These are phyloP conservation scores for Esox masquinongy DNA, from an alignment of 2,797 vertebrate species.

Conservation along the genomic window DNA sequence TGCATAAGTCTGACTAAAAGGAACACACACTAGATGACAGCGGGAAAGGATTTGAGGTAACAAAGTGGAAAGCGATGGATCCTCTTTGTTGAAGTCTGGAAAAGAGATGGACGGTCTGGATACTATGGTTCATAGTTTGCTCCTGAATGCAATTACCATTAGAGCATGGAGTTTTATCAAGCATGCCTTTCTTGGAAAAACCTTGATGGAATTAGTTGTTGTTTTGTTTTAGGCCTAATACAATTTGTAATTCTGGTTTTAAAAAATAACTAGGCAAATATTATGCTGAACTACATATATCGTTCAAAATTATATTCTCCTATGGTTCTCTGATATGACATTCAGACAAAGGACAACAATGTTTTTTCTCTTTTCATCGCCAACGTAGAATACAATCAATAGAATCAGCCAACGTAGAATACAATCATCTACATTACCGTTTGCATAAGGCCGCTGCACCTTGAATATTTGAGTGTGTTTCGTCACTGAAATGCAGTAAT, in stretches of 20 bases:
- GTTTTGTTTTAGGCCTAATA: background rate
- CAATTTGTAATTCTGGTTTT: background rate
- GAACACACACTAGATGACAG: constrained; percentile 37
- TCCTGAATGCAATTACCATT: background rate
- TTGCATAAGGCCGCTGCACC: background rate
- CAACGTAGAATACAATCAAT: too few relatives aligned
- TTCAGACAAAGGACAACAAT: background rate
- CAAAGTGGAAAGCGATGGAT: background rate
- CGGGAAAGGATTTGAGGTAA: background rate
- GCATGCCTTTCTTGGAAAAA: background rate
- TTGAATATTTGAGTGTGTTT: background rate
- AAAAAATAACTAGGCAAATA: background rate
- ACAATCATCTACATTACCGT: background rate
- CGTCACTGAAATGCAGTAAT: background rate
- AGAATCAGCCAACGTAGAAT: too few relatives aligned
- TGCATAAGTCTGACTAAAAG: constrained; percentile 12
- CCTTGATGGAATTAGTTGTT: background rate
- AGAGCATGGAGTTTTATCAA: background rate
- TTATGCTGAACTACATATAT: background rate
- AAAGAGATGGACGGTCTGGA: constrained; percentile 1
- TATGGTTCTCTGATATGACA: background rate
- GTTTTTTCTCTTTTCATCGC: too few relatives aligned
- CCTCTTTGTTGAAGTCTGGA: constrained; percentile 41
- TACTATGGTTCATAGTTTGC: background rate
- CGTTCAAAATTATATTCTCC: too few relatives aligned